Base-by-base conservation (phyloP, 2,888 invertebrate species). In the Druceiella hillmani region DNA sequence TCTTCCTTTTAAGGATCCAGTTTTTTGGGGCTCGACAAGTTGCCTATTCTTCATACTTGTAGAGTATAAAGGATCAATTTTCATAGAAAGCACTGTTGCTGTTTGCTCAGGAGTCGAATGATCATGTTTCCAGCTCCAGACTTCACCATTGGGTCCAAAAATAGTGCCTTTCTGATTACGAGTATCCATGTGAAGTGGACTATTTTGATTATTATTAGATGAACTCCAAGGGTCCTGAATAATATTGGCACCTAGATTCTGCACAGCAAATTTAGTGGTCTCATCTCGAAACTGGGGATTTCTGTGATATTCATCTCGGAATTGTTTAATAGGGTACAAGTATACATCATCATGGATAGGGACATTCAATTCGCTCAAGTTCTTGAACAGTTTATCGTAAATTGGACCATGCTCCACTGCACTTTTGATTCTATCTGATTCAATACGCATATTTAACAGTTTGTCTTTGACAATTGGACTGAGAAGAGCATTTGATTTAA, bases 391-490 rank as follows among this genome's bases (percentile, higher is more conserved):
- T 47, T 73, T 74, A 42, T 78, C 76, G 46, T 78, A 78, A 17
- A 76, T 70, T 0, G 75, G 75, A 0, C 75, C 75, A 52, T 78
- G 76, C 50, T 75, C 70, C 1, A 77, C 67, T 0, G 75, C 75
- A 48, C 78, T 78, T 49, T 76, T 76, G 15, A 78, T 70, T 47
- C 75, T 64, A 38, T 73, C 70, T 0, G 69, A 72, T 49, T 77
- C 75, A 14, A 78, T 70, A 3, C 61, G 68, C 61, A 77, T 66
- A 1, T 64, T 51, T 34, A 72, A 63, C 0, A 78, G 62, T 45
- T 72, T 75, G n/a, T 70, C 66, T 48, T 74, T 69, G 2, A 70
- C 66, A 25, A 65, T 52, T 10, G 62, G 59, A 43, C 72, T 71
- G n/a, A 78, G 51, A 36, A 63, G 61, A 0, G 67, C 66, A 36